Evolutionary conservation across 2,113 vertebrate genomes (phyloP).

Genomic region (Ophthalmolycus amberensis): DNA sequence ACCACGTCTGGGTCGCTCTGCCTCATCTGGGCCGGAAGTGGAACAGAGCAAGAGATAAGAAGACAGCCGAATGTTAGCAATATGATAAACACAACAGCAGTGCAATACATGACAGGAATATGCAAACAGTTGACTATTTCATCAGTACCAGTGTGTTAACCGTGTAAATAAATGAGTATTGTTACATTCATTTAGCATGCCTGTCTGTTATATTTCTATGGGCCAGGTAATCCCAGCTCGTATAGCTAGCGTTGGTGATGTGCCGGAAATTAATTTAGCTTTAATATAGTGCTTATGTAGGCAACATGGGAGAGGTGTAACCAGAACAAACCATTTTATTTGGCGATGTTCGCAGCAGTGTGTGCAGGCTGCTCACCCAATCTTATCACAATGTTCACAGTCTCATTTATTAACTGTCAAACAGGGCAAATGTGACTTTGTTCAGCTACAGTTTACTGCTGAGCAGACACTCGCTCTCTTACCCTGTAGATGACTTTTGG

Average conservation of each 20-base stretch:
- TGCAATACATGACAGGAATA: background rate
- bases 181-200: background rate
- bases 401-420: background rate
- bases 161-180: background rate
- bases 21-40: constrained; percentile 87
- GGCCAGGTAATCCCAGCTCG: background rate
- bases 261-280: too few relatives aligned
- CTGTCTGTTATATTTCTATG: background rate
- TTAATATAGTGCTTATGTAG: too few relatives aligned
- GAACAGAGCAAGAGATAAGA: background rate
- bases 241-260: background rate
- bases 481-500: constrained; percentile 98
- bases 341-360: too few relatives aligned
- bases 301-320: too few relatives aligned
- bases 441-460: background rate
- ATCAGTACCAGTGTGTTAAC: background rate
- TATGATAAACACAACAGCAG: background rate
- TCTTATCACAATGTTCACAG: background rate
- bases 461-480: constrained; percentile 39
- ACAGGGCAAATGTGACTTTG: too few relatives aligned
- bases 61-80: background rate
- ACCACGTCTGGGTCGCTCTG: constrained; percentile 90
- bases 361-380: background rate
- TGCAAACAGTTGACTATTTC: background rate
- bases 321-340: too few relatives aligned